Evolutionary conservation across 2,888 invertebrate genomes (phyloP), one percentile per base, ranked within the genome.

Genomic region (Axea sp.): DNA sequence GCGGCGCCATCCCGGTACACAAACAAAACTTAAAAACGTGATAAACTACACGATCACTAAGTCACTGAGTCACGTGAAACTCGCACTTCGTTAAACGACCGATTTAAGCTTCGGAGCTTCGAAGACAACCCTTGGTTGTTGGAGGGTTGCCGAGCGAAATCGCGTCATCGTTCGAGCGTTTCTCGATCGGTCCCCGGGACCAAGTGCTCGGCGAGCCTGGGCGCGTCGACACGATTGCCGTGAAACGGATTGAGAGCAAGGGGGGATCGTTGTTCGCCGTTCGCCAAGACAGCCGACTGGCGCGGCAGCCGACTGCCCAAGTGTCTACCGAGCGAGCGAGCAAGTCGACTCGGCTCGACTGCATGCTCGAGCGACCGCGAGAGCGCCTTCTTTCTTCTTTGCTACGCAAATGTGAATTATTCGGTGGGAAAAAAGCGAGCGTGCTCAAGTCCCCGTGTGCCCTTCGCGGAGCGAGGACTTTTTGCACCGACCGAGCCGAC

Each of bases 271-370:
- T 43, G 64, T 24, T 53, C 43, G 53, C 33, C 51, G 55, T 15
- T 43, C 53, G 49, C 57, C 68, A 69, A 60, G 80, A 81, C 77
- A 80, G 77, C 78, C 78, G 83, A 81, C 81, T 82, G 84, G 80
- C 78, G 80, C 80, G 77, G 76, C 77, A 71, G 79, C 72, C 76
- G 51, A 68, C 68, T 33, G 59, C 14, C 59, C 60, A 67, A 67
- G 57, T 69, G 60, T 45, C 53, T 51, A 26, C 17, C 41, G 26
- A 26, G 26, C 41, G 41, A 43, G 6, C 71, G 68, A 75, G 76
- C n/a, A n/a, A n/a, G n/a, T n/a, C 76, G 68, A 47, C 77, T 77
- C 69, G 74, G 77, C 78, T 75, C 72, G 65, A 68, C 75, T 74
- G 68, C 67, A 55, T 55, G 49, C 62, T 59, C 65, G 76, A 73